phyloP scores from a whole-genome alignment of 2,113 vertebrate species.

The Ochotona curzoniae region DNA sequence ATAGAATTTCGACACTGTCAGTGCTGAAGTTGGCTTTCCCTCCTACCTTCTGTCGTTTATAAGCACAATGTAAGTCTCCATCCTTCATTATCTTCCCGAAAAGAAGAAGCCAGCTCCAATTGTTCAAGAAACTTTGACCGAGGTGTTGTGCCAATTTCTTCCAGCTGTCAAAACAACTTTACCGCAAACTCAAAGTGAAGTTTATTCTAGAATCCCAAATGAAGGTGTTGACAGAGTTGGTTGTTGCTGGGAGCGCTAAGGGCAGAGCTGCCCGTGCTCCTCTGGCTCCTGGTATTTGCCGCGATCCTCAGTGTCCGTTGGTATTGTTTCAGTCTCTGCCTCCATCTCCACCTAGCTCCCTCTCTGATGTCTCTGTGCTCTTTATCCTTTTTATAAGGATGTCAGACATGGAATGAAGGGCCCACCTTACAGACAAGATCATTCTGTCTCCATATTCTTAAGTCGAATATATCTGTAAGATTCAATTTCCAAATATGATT shows the following conservation, averaged over 20 bases:
- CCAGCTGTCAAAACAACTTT: background rate
- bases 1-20: background rate
- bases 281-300: background rate
- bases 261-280: background rate
- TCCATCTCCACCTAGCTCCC: background rate
- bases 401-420: background rate
- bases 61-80: background rate
- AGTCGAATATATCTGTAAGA: background rate
- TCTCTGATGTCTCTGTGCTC: background rate
- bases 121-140: background rate
- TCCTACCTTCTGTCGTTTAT: background rate
- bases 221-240: background rate
- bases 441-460: background rate
- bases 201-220: background rate
- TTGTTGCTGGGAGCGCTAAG: background rate
- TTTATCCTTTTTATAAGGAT: background rate
- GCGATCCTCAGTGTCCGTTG: background rate
- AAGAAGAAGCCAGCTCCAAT: background rate
- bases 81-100: background rate
- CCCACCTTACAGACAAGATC: background rate
- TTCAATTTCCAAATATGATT: background rate
- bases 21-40: background rate
- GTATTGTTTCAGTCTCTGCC: background rate
- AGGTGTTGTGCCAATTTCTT: background rate
- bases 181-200: background rate